These are phyloP conservation scores for Streptopelia turtur DNA, from an alignment of 2,797 vertebrate genomes.

Conservation along the genomic window DNA sequence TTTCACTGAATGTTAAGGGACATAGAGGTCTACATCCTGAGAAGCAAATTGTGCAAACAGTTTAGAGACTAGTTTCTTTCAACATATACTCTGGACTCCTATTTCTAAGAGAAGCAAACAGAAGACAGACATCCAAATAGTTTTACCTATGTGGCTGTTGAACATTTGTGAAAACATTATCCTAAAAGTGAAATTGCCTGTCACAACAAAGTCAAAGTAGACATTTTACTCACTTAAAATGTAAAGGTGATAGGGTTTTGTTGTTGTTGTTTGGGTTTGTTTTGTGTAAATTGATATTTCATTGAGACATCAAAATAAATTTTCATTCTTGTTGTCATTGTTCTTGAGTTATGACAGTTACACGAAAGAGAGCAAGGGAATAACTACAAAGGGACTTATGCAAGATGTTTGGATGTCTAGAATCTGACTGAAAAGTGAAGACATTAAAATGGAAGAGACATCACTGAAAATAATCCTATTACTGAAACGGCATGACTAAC, in stretches of 20 bases:
- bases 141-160: neutral
- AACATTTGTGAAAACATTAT: neutral
- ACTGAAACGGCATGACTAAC: conserved; percentile 46
- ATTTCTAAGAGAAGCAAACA: neutral
- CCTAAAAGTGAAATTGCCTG: neutral
- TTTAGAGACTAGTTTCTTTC: neutral
- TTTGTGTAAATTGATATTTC: neutral
- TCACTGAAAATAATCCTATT: conserved; percentile 55
- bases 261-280: neutral
- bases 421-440: conserved; percentile 20
- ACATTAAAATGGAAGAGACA: conserved; percentile 56
- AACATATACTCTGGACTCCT: neutral
- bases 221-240: neutral
- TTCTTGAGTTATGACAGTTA: neutral
- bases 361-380: conserved; percentile 16
- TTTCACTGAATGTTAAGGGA: neutral
- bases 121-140: neutral
- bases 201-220: neutral
- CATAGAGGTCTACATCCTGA: neutral
- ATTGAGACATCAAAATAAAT: conserved; percentile 11
- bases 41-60: neutral
- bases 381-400: conserved; percentile 28
- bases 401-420: conserved; percentile 11
- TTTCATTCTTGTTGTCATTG: neutral
- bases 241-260: neutral